phyloP scores from a whole-genome alignment of 2,888 invertebrate species.

The Pachymerium ferrugineum region DNA sequence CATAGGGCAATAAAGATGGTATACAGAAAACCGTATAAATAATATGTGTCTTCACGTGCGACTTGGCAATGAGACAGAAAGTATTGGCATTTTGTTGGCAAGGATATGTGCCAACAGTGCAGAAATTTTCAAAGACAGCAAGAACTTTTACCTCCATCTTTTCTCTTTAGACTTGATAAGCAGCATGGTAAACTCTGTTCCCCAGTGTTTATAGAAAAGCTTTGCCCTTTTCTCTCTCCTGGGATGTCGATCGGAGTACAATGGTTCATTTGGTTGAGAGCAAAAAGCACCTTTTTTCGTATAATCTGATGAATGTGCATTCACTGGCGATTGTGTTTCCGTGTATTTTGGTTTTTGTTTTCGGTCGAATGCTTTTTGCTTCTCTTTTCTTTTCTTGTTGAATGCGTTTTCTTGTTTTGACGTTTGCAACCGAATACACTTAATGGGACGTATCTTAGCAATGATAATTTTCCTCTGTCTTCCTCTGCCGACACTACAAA shows the following conservation, averaged over 20 bases:
- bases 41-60: background rate
- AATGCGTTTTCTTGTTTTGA: no score
- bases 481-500: no score
- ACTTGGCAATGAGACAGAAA: background rate
- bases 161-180: background rate
- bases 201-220: background rate
- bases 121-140: background rate
- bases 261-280: background rate
- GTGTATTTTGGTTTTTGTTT: background rate
- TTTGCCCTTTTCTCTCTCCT: background rate
- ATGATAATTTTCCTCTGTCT: no score
- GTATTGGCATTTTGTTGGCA: background rate
- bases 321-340: background rate
- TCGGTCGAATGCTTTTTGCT: background rate
- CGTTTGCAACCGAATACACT: no score
- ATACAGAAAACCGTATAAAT: background rate
- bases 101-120: background rate
- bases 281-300: background rate
- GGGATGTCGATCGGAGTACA: background rate
- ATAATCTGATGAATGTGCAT: background rate
- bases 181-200: background rate
- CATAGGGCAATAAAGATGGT: background rate
- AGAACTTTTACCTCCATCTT: background rate
- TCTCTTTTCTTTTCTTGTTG: background rate
- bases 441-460: no score